Percentiles rank a stretch among this genome's conserved stretches.
Evolutionary conservation across 1,140 invertebrate species (phyloP).

Genomic region (Drosophila kanapiae): DNA sequence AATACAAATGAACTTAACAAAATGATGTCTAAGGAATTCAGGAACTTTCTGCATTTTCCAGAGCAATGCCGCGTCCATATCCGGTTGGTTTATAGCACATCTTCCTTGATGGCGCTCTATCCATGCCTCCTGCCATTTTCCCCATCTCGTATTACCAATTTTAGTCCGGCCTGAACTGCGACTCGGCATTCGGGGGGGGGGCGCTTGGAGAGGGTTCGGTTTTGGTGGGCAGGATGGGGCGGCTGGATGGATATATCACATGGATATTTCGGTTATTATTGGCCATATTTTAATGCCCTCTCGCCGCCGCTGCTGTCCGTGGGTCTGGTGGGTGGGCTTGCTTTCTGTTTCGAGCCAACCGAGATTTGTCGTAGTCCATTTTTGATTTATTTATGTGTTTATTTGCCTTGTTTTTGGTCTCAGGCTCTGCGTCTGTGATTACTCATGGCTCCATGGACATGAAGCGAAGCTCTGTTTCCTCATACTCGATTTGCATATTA

Average conservation of each 20-base stretch:
- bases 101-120: neutral
- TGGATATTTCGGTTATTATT: slow-evolving; percentile 77
- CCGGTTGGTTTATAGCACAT: neutral
- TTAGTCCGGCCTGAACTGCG: slow-evolving; percentile 23
- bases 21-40: neutral
- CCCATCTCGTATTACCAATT: slow-evolving; percentile 41
- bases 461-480: slow-evolving; percentile 1
- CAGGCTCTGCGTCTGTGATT: slow-evolving; percentile 76
- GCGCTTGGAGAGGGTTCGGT: neutral
- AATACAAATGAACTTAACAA: fast-evolving
- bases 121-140: neutral
- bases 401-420: slow-evolving; percentile 71
- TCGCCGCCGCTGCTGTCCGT: slow-evolving; percentile 26
- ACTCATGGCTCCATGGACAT: slow-evolving; percentile 59
- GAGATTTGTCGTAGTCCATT: slow-evolving; percentile 81
- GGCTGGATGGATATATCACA: slow-evolving; percentile 42
- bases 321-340: slow-evolving; percentile 11
- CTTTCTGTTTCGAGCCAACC: slow-evolving; percentile 56
- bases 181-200: neutral
- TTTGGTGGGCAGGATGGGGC: neutral
- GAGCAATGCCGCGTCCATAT: neutral
- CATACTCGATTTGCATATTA: slow-evolving; percentile 77
- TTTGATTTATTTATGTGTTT: slow-evolving; percentile 83
- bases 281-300: slow-evolving; percentile 78
- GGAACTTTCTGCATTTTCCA: neutral